Evolutionary conservation across 2,888 invertebrate species (phyloP), one percentile per base, ranked within the genome.

Genomic region (Ornithoptera priamus): DNA sequence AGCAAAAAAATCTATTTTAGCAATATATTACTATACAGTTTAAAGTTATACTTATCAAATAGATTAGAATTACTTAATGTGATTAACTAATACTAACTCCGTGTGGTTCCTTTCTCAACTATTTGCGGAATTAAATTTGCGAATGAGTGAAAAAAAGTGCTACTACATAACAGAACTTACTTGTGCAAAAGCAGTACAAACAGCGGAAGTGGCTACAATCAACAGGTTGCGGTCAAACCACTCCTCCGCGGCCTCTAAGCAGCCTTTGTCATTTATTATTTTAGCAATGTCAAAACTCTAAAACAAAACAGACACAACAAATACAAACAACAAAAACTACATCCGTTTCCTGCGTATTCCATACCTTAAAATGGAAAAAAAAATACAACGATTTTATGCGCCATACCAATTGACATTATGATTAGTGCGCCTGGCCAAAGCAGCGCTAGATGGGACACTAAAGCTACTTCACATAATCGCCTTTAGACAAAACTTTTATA

Each of bases 181-280:
- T 97, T 99, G 98, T 87, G 98, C 94, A 91, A 99, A 97, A 87
- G 98, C 97, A 83, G 97, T 94, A 88, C 96, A 95, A 87, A 99
- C 97, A 83, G 96, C 96, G 76, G 96, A 95, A 67, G 97, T 97
- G 73, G 98, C 97, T 85, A 99, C 97, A 81, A 97, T 94, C 87
- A 99, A 96, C 81, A 99, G 95, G 93, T 99, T 99, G 85, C 95
- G 94, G 90, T 98, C 98, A 81, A 98, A 95, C 99, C 99, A 99
- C 85, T 97, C 97, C 87, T 99, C 98, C 60, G 97, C 97, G 70
- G 98, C 96, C 83, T 97, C 96, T 81, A 99, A 94, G 91, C 99
- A 99, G 85, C 99, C 99, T 85, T 96, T 97, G 88, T 98, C 98
- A 93, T 97, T 96, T 90, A 96, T 96, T 85, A 96, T 96, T 94